Conservation (phyloP, 2,888 invertebrate genomes). For the Dermolepida albohirtum region DNA sequence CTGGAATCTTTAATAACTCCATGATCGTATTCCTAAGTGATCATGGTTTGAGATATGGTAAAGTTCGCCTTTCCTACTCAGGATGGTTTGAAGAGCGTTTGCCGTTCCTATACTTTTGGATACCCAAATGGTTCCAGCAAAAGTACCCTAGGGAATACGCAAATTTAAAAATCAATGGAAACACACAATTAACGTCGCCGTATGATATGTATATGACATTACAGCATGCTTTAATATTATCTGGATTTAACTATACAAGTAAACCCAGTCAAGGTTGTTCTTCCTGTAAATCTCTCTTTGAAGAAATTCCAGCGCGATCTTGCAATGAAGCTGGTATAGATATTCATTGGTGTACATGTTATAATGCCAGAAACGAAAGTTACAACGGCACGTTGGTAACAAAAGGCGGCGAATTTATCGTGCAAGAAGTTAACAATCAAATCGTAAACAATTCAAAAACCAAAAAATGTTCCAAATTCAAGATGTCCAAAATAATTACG, state of each 20-base stretch:
- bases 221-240: conserved; percentile 71
- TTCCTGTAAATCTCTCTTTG: conserved; percentile 74
- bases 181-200: conserved; percentile 75
- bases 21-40: conserved; percentile 82
- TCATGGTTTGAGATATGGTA: conserved; percentile 82
- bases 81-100: conserved; percentile 85
- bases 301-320: conserved; percentile 70
- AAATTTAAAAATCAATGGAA: conserved; percentile 72
- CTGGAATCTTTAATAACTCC: conserved; percentile 71
- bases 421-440: conserved; percentile 55
- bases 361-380: conserved; percentile 68
- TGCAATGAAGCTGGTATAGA: conserved; percentile 76
- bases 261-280: conserved; percentile 69
- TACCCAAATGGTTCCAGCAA: conserved; percentile 73
- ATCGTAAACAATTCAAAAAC: conserved; percentile 34
- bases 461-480: conserved; percentile 57
- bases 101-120: conserved; percentile 77
- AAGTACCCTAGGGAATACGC: conserved; percentile 69
- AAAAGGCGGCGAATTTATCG: conserved; percentile 67
- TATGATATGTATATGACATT: conserved; percentile 82
- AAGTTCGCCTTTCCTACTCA: conserved; percentile 73
- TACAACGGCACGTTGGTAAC: conserved; percentile 66
- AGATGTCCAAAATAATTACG: conserved; percentile 54
- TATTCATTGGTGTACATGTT: conserved; percentile 83
- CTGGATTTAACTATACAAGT: conserved; percentile 59